These are phyloP conservation scores for Himalopsyche anomala DNA, from an alignment of 2,888 invertebrate genomes.

Conservation along the genomic window DNA sequence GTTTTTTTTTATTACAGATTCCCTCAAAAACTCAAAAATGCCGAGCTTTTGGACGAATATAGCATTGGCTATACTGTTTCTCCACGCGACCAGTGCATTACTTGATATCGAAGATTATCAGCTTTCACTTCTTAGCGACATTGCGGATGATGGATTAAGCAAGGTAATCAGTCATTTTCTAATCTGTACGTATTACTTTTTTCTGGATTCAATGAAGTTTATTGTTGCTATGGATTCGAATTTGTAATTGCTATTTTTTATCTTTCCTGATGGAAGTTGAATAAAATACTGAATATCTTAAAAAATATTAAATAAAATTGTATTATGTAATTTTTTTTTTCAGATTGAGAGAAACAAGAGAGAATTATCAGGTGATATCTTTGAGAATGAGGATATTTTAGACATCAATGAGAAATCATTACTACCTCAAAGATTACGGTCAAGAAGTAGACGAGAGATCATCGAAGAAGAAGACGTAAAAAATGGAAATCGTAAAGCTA, in stretches of 20 bases:
- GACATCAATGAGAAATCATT: neutral
- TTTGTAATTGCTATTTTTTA: too few species aligned
- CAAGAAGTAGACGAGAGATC: constrained; percentile 72
- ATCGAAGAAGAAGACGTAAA: constrained; percentile 73
- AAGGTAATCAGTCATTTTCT: too few species aligned
- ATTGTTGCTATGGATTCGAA: too few species aligned
- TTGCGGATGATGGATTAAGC: too few species aligned
- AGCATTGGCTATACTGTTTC: neutral
- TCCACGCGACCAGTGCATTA: neutral
- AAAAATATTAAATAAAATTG: neutral
- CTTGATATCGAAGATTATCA: too few species aligned
- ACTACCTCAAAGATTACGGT: neutral
- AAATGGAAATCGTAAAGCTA: constrained; percentile 70
- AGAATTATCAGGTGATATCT: neutral
- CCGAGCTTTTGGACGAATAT: constrained; percentile 1
- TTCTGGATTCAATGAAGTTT: too few species aligned
- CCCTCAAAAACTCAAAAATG: neutral
- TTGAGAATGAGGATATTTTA: neutral
- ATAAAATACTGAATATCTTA: too few species aligned
- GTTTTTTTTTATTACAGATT: neutral
- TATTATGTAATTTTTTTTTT: neutral
- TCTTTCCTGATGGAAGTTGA: too few species aligned
- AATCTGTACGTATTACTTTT: too few species aligned
- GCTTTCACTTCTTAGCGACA: too few species aligned
- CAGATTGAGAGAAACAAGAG: constrained; percentile 3